phyloP scores from a whole-genome alignment of 2,113 vertebrate genomes.

The Sceloporus undulatus region DNA sequence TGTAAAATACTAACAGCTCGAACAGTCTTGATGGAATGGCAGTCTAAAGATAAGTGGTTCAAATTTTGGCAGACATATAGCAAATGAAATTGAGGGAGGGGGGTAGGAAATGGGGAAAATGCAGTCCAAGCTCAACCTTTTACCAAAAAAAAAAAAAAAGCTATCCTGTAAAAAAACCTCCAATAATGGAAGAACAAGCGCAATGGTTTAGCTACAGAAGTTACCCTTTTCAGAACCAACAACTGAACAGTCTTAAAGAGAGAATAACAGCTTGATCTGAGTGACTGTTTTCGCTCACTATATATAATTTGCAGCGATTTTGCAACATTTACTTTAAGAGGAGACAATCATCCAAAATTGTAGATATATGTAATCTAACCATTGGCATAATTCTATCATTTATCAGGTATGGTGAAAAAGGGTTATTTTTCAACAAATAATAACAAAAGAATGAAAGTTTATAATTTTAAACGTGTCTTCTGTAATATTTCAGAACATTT shows the following conservation, averaged over 20 bases:
- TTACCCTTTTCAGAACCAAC: constrained; percentile 31
- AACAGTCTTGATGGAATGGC: constrained; percentile 22
- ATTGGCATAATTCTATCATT: background rate
- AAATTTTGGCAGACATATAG: constrained; percentile 24
- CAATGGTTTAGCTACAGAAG: background rate
- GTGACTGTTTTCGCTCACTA: constrained; percentile 27
- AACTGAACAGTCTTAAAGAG: constrained; percentile 28
- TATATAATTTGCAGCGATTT: constrained; percentile 42
- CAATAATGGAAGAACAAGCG: constrained; percentile 35
- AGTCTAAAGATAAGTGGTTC: background rate
- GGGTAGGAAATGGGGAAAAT: constrained; percentile 5
- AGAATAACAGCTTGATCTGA: background rate
- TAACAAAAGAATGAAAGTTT: background rate
- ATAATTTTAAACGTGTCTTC: constrained; percentile 8
- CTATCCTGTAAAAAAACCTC: constrained; percentile 42
- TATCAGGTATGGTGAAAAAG: constrained; percentile 1
- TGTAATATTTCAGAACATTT: background rate
- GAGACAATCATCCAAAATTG: background rate
- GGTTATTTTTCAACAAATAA: background rate
- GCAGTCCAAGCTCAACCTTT: constrained; percentile 13
- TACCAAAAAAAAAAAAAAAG: constrained; percentile 32
- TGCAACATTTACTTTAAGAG: constrained; percentile 8
- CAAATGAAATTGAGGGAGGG: background rate
- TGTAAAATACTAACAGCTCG: constrained; percentile 43
- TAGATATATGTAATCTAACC: constrained; percentile 11